These are phyloP conservation scores for Aphelinus certus DNA, from an alignment of 1,140 invertebrate genomes.

Conservation along the genomic window DNA sequence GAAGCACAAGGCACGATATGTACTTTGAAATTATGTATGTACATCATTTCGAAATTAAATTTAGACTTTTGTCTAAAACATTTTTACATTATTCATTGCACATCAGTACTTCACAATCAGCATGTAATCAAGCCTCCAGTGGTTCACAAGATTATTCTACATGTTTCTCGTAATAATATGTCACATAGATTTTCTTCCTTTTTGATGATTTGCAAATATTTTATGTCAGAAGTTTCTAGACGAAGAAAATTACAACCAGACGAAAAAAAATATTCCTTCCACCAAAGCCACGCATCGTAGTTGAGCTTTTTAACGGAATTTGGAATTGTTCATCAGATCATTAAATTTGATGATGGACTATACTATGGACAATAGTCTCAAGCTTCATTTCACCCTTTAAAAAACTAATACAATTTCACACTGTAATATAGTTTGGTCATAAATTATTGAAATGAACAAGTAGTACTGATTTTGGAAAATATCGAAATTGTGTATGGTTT, in stretches of 20 bases:
- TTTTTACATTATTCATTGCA: conserved; percentile 16
- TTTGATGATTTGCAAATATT: neutral
- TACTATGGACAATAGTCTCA: too few species aligned
- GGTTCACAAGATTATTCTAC: neutral
- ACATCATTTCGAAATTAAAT: conserved; percentile 28
- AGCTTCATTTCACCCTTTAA: too few species aligned
- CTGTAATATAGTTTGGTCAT: neutral
- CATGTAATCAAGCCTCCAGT: neutral
- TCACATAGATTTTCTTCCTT: neutral
- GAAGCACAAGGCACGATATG: conserved; percentile 33
- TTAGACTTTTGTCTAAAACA: neutral
- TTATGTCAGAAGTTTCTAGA: neutral
- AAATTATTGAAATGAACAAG: neutral
- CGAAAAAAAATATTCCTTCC: too few species aligned
- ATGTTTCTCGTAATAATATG: neutral
- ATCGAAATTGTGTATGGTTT: neutral
- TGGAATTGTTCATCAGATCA: neutral
- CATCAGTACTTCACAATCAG: neutral
- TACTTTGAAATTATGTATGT: conserved; percentile 26
- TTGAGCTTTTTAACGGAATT: neutral
- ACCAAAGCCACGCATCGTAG: too few species aligned
- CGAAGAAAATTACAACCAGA: neutral
- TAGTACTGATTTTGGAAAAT: neutral
- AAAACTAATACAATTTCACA: neutral
- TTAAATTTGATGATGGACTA: neutral